Evolutionary conservation across 92 coral and sea anemone species (phyloP).

Genomic region (Anthopleura xanthogrammica): DNA sequence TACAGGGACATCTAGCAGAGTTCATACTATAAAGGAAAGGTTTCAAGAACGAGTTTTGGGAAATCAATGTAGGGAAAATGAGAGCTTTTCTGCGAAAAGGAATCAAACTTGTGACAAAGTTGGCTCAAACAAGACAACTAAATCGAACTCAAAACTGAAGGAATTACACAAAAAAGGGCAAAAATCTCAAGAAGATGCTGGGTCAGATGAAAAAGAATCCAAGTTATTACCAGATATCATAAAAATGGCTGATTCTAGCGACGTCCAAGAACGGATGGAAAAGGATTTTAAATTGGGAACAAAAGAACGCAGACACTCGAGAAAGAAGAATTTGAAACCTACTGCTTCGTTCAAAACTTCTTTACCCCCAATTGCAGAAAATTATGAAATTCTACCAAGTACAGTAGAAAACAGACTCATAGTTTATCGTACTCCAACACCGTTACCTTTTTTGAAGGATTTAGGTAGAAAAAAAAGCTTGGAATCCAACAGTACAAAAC

Average conservation of each 20-base stretch:
- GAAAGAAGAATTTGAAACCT: conserved; percentile 18
- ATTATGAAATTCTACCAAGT: background rate
- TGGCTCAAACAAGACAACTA: background rate
- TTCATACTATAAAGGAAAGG: conserved; percentile 20
- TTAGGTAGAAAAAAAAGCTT: background rate
- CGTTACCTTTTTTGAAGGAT: conserved; percentile 2
- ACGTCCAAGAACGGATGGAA: background rate
- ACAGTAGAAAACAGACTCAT: background rate
- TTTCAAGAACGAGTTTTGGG: conserved; percentile 18
- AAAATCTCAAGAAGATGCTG: background rate
- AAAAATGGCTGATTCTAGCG: background rate
- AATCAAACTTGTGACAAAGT: background rate
- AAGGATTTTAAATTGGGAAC: background rate
- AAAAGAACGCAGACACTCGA: background rate
- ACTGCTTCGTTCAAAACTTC: conserved; percentile 5
- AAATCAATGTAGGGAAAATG: background rate
- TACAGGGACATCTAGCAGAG: conserved; percentile 20
- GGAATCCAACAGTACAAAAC: background rate
- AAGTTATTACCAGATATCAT: background rate
- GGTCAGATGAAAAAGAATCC: background rate
- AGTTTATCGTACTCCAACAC: conserved; percentile 10
- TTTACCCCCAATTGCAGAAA: conserved; percentile 28
- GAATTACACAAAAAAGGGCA: background rate
- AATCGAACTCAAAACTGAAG: background rate
- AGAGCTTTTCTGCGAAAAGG: background rate